Percentiles rank a stretch among this genome's conserved stretches.
phyloP scores from a whole-genome alignment of 2,113 vertebrate genomes.

The Oryzias javanicus region DNA sequence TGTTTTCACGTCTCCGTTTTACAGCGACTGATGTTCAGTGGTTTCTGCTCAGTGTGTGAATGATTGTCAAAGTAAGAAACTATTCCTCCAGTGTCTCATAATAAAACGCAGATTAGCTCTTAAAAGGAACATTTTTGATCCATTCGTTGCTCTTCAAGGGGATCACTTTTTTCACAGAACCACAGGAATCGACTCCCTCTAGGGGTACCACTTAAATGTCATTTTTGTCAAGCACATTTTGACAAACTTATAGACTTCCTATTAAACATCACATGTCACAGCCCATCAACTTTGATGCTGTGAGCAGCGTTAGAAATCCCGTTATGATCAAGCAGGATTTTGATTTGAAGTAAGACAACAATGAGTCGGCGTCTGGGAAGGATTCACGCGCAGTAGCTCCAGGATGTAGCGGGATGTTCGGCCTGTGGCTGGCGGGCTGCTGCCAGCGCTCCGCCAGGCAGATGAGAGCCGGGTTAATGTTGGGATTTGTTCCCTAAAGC shows the following conservation, averaged over 20 bases:
- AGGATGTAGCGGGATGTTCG: slow-evolving; percentile 63
- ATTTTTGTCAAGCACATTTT: slow-evolving; percentile 61
- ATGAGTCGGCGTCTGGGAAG: slow-evolving; percentile 54
- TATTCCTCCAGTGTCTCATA: slow-evolving; percentile 35
- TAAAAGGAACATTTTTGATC: slow-evolving; percentile 67
- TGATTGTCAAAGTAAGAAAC: slow-evolving; percentile 39
- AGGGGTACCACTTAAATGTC: slow-evolving; percentile 63
- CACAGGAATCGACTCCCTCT: slow-evolving; percentile 55
- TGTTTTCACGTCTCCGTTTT: slow-evolving; percentile 5
- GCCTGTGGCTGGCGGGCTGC: slow-evolving; percentile 72
- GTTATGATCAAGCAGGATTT: slow-evolving; percentile 60
- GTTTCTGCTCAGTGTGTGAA: slow-evolving; percentile 14
- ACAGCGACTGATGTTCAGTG: slow-evolving; percentile 9
- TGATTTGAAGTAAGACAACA: slow-evolving; percentile 68
- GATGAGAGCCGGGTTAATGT: slow-evolving; percentile 78
- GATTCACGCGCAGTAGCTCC: slow-evolving; percentile 53
- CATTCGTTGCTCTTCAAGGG: slow-evolving; percentile 55
- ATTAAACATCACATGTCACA: slow-evolving; percentile 59
- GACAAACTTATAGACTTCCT: slow-evolving; percentile 64
- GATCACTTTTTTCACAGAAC: slow-evolving; percentile 37
- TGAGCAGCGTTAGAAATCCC: slow-evolving; percentile 51
- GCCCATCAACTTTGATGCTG: slow-evolving; percentile 63
- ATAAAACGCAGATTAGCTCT: slow-evolving; percentile 43
- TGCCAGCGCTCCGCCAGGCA: slow-evolving; percentile 71
- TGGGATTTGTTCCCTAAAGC: slow-evolving; percentile 79